These are phyloP conservation scores for Steromphala cineraria DNA, from an alignment of 2,888 invertebrate genomes.

Conservation along the genomic window DNA sequence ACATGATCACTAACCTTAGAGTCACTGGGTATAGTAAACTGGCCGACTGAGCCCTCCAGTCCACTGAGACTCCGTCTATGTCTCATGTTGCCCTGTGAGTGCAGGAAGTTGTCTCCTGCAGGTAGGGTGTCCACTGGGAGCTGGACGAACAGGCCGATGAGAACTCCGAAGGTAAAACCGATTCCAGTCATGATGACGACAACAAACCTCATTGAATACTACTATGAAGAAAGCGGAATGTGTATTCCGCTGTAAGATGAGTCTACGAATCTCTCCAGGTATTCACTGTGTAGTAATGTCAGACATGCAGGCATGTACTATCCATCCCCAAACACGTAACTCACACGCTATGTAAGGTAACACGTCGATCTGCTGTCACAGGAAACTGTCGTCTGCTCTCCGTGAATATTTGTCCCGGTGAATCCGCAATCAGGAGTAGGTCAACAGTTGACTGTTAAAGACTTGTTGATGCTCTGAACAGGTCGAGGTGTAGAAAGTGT, in stretches of 20 bases:
- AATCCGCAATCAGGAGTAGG: too few species aligned
- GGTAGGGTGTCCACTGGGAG: slow-evolving; percentile 60
- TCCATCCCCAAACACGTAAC: background rate
- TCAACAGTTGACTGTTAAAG: too few species aligned
- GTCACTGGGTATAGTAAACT: background rate
- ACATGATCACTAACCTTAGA: background rate
- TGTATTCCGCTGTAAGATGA: background rate
- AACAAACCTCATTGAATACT: slow-evolving; percentile 38
- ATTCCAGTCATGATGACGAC: slow-evolving; percentile 59
- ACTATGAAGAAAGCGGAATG: background rate
- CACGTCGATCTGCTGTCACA: background rate
- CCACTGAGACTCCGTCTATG: background rate
- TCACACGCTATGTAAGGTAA: background rate
- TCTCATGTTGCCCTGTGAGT: background rate
- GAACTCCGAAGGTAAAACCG: slow-evolving; percentile 61
- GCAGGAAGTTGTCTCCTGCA: slow-evolving; percentile 33
- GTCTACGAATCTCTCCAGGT: too few species aligned
- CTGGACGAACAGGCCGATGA: slow-evolving; percentile 60
- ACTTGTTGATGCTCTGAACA: too few species aligned
- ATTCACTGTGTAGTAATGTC: background rate
- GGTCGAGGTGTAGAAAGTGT: background rate
- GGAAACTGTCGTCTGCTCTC: background rate
- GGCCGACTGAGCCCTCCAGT: background rate
- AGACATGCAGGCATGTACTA: background rate
- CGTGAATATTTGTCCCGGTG: too few species aligned